Evolutionary conservation across 2,113 vertebrate genomes (phyloP).

Genomic region (Eurypyga helias): DNA sequence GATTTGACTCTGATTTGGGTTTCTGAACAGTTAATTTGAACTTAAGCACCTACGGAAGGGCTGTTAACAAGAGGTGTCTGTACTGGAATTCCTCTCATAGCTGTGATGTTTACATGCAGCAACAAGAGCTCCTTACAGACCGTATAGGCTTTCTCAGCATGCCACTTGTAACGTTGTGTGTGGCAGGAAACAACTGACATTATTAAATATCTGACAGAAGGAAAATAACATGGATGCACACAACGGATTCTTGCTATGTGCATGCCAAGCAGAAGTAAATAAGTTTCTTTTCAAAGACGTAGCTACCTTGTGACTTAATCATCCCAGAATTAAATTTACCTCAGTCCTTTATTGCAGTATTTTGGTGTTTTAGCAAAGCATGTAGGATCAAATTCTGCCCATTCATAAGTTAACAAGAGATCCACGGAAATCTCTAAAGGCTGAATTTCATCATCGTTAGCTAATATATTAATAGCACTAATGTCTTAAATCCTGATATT

Average conservation of each 20-base stretch:
- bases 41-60: conserved; percentile 58
- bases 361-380: neutral
- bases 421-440: neutral
- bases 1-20: conserved; percentile 71
- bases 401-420: neutral
- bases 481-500: conserved; percentile 47
- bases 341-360: neutral
- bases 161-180: neutral
- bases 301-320: neutral
- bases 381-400: neutral
- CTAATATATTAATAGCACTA: conserved; percentile 15
- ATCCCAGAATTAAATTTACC: neutral
- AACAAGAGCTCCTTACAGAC: neutral
- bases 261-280: neutral
- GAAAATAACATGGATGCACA: conserved; percentile 1
- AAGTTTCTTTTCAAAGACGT: rapidly evolving
- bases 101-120: conserved; percentile 6
- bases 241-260: neutral
- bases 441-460: conserved; percentile 42
- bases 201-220: neutral
- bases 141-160: neutral
- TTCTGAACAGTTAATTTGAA: conserved; percentile 72
- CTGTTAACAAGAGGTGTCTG: conserved; percentile 40
- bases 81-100: neutral
- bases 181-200: conserved; percentile 15